A percentile compares a stretch with the other conserved stretches of the same genome.
Conservation (phyloP, 2,113 vertebrate genomes). For the Hemiprocne comata region DNA sequence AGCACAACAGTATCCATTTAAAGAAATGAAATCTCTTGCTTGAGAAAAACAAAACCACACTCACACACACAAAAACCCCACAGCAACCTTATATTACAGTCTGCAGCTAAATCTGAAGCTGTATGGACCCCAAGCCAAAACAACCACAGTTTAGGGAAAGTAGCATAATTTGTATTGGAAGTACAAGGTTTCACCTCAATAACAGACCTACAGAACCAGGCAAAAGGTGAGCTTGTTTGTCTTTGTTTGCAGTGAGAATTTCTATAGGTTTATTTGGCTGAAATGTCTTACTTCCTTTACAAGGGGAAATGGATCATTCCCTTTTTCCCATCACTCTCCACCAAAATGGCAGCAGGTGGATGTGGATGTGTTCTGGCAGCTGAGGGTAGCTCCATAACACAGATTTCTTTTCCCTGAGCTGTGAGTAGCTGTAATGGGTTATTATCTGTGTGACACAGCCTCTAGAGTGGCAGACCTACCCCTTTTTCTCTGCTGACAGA, state of each 20-base stretch:
- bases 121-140: not conserved
- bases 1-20: not conserved
- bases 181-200: not conserved
- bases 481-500: not conserved
- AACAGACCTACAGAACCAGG: not conserved
- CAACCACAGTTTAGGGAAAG: not conserved
- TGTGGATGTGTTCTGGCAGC: not conserved
- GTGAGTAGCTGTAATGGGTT: not conserved
- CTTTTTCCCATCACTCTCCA: not conserved
- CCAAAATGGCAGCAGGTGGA: not conserved
- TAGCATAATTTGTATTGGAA: not conserved
- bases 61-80: accelerated
- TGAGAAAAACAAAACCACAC: not conserved
- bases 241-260: not conserved
- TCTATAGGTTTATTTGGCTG: not conserved
- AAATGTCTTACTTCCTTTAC: not conserved
- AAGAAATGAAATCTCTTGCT: conserved; percentile 18
- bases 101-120: not conserved
- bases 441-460: not conserved
- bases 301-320: not conserved
- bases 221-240: not conserved
- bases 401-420: not conserved
- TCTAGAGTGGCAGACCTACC: not conserved
- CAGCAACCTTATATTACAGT: not conserved
- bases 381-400: not conserved